These are phyloP conservation scores for Solenodon paradoxus DNA, from an alignment of 2,113 vertebrate species.

Conservation along the genomic window DNA sequence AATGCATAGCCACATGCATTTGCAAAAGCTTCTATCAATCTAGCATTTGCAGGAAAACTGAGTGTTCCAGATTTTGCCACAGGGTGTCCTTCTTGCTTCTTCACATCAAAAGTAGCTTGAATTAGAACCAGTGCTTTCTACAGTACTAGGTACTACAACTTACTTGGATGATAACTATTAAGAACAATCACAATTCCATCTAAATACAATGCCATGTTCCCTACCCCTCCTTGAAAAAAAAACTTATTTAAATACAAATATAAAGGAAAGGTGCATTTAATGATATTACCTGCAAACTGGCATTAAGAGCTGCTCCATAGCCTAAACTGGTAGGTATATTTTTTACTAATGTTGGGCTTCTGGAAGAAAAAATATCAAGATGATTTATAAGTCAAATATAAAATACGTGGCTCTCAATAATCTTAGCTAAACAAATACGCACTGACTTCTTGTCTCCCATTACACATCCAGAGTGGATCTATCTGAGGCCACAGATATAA, in stretches of 20 bases:
- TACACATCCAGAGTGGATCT: conserved; percentile 11
- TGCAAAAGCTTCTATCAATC: conserved; percentile 95
- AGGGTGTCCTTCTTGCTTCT: conserved; percentile 94
- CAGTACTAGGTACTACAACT: conserved; percentile 83
- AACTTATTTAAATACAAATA: not conserved
- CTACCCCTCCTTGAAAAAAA: too few species aligned
- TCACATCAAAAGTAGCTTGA: conserved; percentile 85
- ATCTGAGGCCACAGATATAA: conserved; percentile 49
- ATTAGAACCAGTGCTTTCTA: conserved; percentile 80
- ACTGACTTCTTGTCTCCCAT: conserved; percentile 18
- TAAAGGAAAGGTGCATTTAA: conserved; percentile 37
- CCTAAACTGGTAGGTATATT: conserved; percentile 98
- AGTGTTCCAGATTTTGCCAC: conserved; percentile 91
- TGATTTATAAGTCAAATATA: conserved; percentile 75
- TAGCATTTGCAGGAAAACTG: conserved; percentile 86
- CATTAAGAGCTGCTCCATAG: conserved; percentile 98
- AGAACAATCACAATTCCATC: conserved; percentile 59
- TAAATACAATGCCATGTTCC: conserved; percentile 64
- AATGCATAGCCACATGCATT: conserved; percentile 96
- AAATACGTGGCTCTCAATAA: conserved; percentile 40
- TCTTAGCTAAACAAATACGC: conserved; percentile 47
- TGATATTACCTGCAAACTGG: conserved; percentile 96
- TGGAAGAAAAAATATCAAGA: conserved; percentile 80
- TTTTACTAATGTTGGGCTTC: conserved; percentile 99
- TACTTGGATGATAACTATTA: conserved; percentile 77